Base-by-base conservation (phyloP, 2,888 invertebrate species). In the Elegia similella region DNA sequence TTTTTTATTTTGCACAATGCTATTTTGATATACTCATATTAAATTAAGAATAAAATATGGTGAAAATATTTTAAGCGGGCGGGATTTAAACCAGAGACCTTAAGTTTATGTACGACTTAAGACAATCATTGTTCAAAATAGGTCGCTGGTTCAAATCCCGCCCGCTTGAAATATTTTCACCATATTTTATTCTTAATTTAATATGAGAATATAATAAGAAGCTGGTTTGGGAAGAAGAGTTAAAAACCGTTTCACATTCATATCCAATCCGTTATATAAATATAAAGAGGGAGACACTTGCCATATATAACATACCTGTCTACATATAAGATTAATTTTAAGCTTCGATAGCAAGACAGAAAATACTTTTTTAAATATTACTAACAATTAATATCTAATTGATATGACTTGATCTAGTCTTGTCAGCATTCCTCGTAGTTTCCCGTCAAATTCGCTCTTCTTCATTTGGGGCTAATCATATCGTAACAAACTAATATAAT, bases 321-420 rank as follows among this genome's bases (percentile, higher is more conserved):
- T 38, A 38, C 38, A n/a, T 38, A 12, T 38, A 12, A 8, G 2
- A 12, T 34, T 7, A 3, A n/a, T 12, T 12, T 38, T 38, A 2
- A 38, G 38, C 38, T 10, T 34, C 34, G 8, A 10, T 34, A 34
- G 8, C 10, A 12, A 8, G n/a, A 38, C 12, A 38, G n/a, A 2
- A n/a, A 38, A 38, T 38, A 38, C n/a, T 10, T 38, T 3, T 5
- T 12, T 38, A 38, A 38, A 38, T 38, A 38, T 38, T 1, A 38
- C 12, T n/a, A 38, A 38, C 38, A 38, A 38, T 32, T 32, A 23
- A 32, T 38, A 12, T 38, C 30, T 47, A 47, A 13, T 47, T 47
- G 47, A 47, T 38, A 52, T 52, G 52, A 38, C 52, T 38, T n/a
- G 52, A 23, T 38, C 30, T 52, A 42, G 52, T 38, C 34, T 52